Percentiles rank a stretch among this genome's conserved stretches.
Evolutionary conservation across 2,113 vertebrate species (phyloP).

Genomic region (Cebidichthys violaceus): DNA sequence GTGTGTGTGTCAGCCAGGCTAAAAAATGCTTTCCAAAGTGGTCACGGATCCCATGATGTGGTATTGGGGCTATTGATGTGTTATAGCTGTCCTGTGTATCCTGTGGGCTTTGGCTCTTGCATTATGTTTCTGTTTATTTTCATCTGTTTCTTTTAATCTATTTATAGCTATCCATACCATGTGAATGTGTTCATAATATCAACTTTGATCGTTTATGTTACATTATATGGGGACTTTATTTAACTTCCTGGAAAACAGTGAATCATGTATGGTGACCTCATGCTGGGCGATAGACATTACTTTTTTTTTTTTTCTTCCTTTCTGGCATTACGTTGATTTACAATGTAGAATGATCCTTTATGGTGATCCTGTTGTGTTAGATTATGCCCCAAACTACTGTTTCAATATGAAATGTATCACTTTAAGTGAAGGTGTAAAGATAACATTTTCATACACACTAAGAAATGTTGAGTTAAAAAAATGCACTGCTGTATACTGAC

Average conservation of each 20-base stretch:
- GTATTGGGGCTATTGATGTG: constrained; percentile 66
- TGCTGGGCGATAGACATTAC: neutral
- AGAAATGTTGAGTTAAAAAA: neutral
- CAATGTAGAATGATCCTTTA: neutral
- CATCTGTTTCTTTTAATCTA: constrained; percentile 46
- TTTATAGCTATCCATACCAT: constrained; percentile 39
- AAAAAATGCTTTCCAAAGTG: constrained; percentile 67
- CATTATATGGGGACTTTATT: neutral
- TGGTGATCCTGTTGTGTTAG: neutral
- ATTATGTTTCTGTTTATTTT: constrained; percentile 68
- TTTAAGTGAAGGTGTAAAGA: neutral
- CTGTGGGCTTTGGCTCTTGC: constrained; percentile 62
- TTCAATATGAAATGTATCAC: neutral
- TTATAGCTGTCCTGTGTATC: constrained; percentile 62
- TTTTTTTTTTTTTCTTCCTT: neutral
- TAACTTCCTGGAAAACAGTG: constrained; percentile 12
- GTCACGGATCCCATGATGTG: constrained; percentile 69
- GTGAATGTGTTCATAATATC: constrained; percentile 22
- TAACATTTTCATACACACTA: neutral
- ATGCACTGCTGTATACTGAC: neutral
- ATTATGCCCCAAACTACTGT: neutral
- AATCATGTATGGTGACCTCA: constrained; percentile 9
- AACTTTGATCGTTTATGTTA: constrained; percentile 12
- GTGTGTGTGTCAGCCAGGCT: constrained; percentile 41
- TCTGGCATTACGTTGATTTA: neutral